Conservation (phyloP, 2,113 vertebrate species). For the Strigops habroptila region DNA sequence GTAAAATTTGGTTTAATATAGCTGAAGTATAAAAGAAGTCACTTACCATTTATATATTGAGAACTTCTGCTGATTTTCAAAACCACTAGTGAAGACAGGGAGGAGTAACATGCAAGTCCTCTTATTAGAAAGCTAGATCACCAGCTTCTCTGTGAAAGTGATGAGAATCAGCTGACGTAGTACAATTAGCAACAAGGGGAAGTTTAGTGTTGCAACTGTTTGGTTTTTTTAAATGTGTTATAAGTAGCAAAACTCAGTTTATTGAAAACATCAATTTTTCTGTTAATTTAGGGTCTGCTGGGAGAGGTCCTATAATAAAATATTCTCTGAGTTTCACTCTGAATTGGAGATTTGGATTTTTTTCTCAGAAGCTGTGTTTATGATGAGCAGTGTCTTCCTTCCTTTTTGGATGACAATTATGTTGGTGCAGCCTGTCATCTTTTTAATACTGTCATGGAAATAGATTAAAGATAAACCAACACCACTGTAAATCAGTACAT, state of each 20-base stretch:
- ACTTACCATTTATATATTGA: constrained; percentile 33
- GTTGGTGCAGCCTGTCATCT: background rate
- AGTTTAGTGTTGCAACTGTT: constrained; percentile 39
- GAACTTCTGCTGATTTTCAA: background rate
- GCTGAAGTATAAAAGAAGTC: background rate
- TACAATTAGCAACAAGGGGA: background rate
- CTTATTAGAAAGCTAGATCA: constrained; percentile 46
- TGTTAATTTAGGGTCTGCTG: background rate
- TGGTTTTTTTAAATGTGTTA: background rate
- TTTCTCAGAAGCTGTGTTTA: background rate
- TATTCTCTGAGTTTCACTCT: background rate
- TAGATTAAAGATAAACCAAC: background rate
- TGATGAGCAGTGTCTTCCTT: background rate
- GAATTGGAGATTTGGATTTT: background rate
- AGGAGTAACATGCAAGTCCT: constrained; percentile 1
- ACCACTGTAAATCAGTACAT: background rate
- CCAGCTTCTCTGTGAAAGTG: background rate
- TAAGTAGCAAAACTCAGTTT: background rate
- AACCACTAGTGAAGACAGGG: background rate
- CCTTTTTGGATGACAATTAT: background rate
- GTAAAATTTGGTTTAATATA: background rate
- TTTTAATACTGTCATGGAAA: background rate
- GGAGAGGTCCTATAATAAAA: background rate
- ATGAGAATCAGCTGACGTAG: constrained; percentile 4
- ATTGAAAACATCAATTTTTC: background rate